phyloP scores from a whole-genome alignment of 2,888 invertebrate genomes.

The Tenodera sinensis region DNA sequence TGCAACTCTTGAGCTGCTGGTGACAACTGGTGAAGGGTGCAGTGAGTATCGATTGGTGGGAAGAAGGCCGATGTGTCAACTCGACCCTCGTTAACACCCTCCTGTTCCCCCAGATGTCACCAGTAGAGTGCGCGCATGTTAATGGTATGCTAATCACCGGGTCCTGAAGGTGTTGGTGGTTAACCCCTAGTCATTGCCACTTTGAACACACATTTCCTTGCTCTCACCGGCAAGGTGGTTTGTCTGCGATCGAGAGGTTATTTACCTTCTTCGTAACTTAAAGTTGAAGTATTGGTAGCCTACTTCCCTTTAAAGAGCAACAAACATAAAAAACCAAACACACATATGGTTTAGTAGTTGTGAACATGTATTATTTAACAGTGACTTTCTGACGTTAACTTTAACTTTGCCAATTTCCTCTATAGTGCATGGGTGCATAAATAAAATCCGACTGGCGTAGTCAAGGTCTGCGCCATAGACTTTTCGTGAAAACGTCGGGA shows the following conservation, averaged over 20 bases:
- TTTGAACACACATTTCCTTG: not conserved
- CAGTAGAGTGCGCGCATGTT: constrained; percentile 4
- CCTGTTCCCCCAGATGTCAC: constrained; percentile 18
- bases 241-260: not conserved
- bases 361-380: too few relatives aligned
- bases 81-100: constrained; percentile 13
- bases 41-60: not conserved
- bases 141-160: constrained; percentile 11
- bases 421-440: too few relatives aligned
- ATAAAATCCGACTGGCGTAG: too few relatives aligned
- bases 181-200: not conserved
- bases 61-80: not conserved
- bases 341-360: too few relatives aligned
- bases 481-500: too few relatives aligned
- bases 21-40: not conserved
- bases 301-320: too few relatives aligned
- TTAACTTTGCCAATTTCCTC: too few relatives aligned
- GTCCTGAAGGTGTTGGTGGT: not conserved
- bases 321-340: too few relatives aligned
- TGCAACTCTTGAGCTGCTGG: not conserved
- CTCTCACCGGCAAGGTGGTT: not conserved
- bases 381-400: too few relatives aligned
- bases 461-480: too few relatives aligned
- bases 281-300: too few relatives aligned
- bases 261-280: too few relatives aligned